A percentile compares a stretch with the other conserved stretches of the same genome.
phyloP scores from a whole-genome alignment of 2,888 invertebrate species.

The Drosophila leonis region DNA sequence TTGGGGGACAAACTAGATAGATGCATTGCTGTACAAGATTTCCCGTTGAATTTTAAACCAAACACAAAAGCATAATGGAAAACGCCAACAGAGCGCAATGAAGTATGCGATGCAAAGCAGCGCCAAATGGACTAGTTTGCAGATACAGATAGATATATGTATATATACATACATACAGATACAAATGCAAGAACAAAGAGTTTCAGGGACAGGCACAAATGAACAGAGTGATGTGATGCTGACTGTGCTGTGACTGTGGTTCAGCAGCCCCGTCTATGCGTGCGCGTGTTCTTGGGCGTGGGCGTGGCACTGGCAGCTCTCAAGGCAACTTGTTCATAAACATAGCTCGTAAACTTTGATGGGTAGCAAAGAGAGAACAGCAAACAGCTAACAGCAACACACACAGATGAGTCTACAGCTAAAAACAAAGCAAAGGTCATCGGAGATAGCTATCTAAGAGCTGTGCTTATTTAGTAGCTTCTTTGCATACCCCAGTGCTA shows the following conservation, averaged over 20 bases:
- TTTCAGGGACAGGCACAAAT: slow-evolving; percentile 46
- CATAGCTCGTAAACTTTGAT: slow-evolving; percentile 55
- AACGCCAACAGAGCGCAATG: slow-evolving; percentile 77
- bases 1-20: slow-evolving; percentile 22
- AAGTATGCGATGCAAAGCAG: slow-evolving; percentile 67
- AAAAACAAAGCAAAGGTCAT: slow-evolving; percentile 45
- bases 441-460: slow-evolving; percentile 24
- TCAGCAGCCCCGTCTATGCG: slow-evolving; percentile 19
- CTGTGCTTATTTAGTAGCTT: slow-evolving; percentile 25
- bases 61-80: slow-evolving; percentile 73
- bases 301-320: slow-evolving; percentile 47
- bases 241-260: slow-evolving; percentile 7
- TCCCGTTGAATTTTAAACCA: slow-evolving; percentile 71
- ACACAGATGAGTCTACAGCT: slow-evolving; percentile 15
- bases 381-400: slow-evolving; percentile 1
- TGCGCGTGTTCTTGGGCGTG: background rate
- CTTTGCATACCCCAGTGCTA: slow-evolving; percentile 2
- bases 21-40: slow-evolving; percentile 62
- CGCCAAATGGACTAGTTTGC: slow-evolving; percentile 52
- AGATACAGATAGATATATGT: slow-evolving; percentile 23
- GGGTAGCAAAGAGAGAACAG: slow-evolving; percentile 7
- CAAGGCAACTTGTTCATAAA: slow-evolving; percentile 49
- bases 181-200: slow-evolving; percentile 22
- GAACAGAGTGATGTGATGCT: slow-evolving; percentile 28
- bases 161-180: slow-evolving; percentile 1